A percentile compares a stretch with the other conserved stretches of the same genome.
phyloP scores from a whole-genome alignment of 1,140 invertebrate species.

The Batillaria attramentaria region DNA sequence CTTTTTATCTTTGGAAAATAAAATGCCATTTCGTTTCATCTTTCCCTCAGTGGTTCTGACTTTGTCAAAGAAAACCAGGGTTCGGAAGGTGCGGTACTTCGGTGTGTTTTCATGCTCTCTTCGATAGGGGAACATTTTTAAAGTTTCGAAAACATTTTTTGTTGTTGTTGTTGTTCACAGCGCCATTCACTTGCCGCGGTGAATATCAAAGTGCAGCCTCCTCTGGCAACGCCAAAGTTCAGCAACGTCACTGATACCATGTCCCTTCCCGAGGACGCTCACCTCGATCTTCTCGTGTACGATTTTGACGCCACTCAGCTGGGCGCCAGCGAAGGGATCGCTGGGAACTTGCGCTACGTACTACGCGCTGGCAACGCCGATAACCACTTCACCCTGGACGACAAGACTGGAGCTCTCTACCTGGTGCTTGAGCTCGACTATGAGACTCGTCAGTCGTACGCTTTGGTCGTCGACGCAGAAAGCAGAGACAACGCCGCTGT shows the following conservation, averaged over 20 bases:
- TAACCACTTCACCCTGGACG: neutral
- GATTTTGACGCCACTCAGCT: slow-evolving; percentile 9
- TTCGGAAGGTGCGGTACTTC: no score
- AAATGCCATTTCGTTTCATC: no score
- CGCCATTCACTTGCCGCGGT: neutral
- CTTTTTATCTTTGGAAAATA: no score
- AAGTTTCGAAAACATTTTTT: no score
- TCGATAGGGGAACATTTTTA: no score
- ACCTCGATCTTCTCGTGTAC: neutral
- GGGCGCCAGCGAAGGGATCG: neutral
- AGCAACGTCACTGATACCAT: neutral
- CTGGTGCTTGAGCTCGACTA: neutral
- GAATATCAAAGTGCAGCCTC: slow-evolving; percentile 2
- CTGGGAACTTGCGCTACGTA: neutral
- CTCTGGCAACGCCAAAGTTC: neutral
- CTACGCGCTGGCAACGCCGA: neutral
- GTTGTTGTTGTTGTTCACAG: neutral
- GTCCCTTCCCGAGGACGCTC: neutral
- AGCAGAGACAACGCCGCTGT: neutral
- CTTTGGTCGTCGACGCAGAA: neutral
- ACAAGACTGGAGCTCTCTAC: neutral
- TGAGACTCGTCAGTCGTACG: neutral
- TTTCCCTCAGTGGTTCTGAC: no score
- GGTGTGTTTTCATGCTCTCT: no score
- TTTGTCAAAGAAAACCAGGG: no score